Percentiles rank a stretch among this genome's conserved stretches.
Conservation (phyloP, 2,888 invertebrate species). For the Aphidius colemani region DNA sequence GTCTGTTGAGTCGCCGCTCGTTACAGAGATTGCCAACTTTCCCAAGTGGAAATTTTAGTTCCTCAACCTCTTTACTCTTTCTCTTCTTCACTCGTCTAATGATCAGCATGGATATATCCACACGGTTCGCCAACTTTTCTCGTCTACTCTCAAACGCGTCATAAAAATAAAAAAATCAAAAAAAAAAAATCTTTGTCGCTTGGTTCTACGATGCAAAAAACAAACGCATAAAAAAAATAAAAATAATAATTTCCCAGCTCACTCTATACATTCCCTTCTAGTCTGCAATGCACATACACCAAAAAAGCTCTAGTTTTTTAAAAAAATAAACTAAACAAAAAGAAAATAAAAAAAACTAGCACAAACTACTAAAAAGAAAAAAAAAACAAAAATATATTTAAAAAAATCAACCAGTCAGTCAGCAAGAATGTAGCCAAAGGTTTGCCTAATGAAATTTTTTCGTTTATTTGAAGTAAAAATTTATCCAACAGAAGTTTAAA, state of each 20-base stretch:
- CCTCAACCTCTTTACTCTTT: not conserved
- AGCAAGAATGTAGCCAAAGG: not conserved
- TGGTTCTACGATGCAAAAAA: constrained; percentile 17
- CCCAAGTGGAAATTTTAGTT: constrained; percentile 30
- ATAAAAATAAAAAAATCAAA: constrained; percentile 7
- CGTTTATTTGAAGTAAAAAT: not conserved
- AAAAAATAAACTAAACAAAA: not conserved
- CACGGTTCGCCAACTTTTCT: constrained; percentile 25
- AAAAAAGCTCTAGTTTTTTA: not conserved
- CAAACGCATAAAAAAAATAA: constrained; percentile 7
- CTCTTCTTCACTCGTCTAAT: constrained; percentile 22
- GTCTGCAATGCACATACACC: no score
- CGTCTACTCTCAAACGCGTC: constrained; percentile 15
- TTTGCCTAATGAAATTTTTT: not conserved
- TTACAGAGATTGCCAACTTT: constrained; percentile 30
- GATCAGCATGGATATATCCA: constrained; percentile 19
- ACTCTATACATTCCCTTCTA: no score
- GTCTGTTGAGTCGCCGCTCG: constrained; percentile 8
- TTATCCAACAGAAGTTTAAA: no score
- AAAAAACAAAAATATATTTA: not conserved
- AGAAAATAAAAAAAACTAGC: not conserved
- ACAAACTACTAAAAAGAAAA: not conserved
- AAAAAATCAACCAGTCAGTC: no score
- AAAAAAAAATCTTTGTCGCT: constrained; percentile 3
- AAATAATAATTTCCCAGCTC: not conserved